phyloP scores from a whole-genome alignment of 2,113 vertebrate genomes.

The Melanerpes aurifrons region DNA sequence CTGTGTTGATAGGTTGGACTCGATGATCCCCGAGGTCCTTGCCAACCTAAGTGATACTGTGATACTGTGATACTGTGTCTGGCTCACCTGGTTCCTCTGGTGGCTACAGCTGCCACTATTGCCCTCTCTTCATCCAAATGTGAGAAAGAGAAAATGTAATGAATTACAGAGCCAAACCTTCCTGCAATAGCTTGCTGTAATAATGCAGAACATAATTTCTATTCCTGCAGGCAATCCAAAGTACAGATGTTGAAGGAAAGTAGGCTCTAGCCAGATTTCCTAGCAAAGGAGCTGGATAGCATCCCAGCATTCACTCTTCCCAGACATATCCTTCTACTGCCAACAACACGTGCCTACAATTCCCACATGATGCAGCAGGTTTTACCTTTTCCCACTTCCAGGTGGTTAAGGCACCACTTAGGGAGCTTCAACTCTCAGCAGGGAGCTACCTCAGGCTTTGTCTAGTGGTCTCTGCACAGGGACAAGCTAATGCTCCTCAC shows the following conservation, averaged over 20 bases:
- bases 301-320: not conserved
- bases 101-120: not conserved
- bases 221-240: not conserved
- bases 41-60: too few relatives aligned
- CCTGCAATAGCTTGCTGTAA: not conserved
- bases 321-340: not conserved
- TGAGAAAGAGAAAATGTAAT: not conserved
- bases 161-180: not conserved
- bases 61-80: too few relatives aligned
- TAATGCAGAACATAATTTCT: not conserved
- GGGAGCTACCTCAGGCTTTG: too few relatives aligned
- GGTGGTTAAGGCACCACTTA: not conserved
- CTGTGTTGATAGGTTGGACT: too few relatives aligned
- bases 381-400: not conserved
- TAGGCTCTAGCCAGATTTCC: not conserved
- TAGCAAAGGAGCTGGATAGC: not conserved
- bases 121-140: not conserved
- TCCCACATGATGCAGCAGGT: not conserved
- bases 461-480: too few relatives aligned
- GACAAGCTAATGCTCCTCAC: not conserved
- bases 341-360: not conserved
- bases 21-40: too few relatives aligned
- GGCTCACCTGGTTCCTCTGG: conserved; percentile 9
- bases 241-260: conserved; percentile 37
- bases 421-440: not conserved